phyloP scores from a whole-genome alignment of 2,797 vertebrate species.

The Sebastes melanostomus region DNA sequence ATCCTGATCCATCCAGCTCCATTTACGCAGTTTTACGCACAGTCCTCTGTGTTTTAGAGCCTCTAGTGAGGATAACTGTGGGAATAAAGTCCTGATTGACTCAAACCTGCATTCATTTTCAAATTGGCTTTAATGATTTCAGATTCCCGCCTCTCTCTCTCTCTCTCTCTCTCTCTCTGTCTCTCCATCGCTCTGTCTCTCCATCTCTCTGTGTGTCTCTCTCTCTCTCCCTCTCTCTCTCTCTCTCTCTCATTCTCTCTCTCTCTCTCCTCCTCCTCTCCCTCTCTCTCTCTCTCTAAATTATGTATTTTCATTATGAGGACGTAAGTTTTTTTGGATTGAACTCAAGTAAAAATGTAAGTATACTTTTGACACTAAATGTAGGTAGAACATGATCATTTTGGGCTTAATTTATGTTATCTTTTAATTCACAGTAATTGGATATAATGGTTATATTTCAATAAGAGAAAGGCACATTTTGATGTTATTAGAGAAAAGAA shows the following conservation, averaged over 20 bases:
- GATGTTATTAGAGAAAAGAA: background rate
- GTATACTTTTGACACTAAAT: background rate
- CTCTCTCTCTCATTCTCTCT: background rate
- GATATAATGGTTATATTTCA: background rate
- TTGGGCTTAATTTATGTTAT: background rate
- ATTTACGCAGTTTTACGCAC: conserved; percentile 10
- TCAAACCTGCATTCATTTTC: conserved; percentile 45
- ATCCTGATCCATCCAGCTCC: background rate
- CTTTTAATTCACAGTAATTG: background rate
- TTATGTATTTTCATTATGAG: background rate
- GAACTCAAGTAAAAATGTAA: conserved; percentile 10
- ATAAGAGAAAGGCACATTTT: background rate
- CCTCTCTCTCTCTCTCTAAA: background rate
- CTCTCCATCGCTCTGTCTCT: background rate
- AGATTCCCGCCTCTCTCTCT: conserved; percentile 51
- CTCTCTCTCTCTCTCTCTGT: background rate
- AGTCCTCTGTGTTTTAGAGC: background rate
- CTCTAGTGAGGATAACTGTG: conserved; percentile 29
- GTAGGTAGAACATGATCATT: background rate
- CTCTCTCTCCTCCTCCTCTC: too few relatives aligned
- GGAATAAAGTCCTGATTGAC: conserved; percentile 37
- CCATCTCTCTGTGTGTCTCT: background rate
- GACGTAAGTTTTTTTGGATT: conserved; percentile 1
- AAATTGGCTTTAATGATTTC: conserved; percentile 49
- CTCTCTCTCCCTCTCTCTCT: background rate